Evolutionary conservation across 2,888 invertebrate species (phyloP).

Genomic region (Mythimna loreyi): DNA sequence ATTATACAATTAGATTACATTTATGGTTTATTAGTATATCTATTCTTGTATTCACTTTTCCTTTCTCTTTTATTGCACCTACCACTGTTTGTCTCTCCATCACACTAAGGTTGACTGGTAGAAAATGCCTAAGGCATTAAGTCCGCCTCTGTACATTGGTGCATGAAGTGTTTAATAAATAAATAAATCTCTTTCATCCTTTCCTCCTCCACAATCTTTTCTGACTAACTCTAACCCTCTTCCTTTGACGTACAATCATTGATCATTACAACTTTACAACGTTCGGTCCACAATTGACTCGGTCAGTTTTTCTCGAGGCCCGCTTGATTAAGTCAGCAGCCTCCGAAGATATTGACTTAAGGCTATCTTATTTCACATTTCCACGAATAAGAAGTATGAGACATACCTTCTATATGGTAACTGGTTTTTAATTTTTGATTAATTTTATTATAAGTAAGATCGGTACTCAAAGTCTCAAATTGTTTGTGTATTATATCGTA

Average conservation of each 20-base stretch:
- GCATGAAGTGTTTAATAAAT: too few species aligned
- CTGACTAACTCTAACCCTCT: conserved; percentile 13
- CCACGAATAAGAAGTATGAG: conserved; percentile 36
- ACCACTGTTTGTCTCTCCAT: too few species aligned
- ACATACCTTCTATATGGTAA: conserved; percentile 24
- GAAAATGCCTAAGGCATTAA: too few species aligned
- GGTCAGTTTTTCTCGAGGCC: conserved; percentile 54
- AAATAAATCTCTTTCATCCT: not conserved
- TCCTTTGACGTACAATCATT: conserved; percentile 18
- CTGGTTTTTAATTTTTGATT: conserved; percentile 45
- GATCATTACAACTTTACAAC: conserved; percentile 17
- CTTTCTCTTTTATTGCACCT: too few species aligned
- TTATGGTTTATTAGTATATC: too few species aligned
- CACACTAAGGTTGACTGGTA: too few species aligned
- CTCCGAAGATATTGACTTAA: conserved; percentile 25
- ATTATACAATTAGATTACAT: too few species aligned
- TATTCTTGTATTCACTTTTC: too few species aligned
- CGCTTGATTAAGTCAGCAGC: conserved; percentile 60
- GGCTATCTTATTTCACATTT: conserved; percentile 46
- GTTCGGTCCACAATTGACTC: conserved; percentile 47
- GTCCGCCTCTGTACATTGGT: too few species aligned
- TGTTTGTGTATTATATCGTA: conserved; percentile 2
- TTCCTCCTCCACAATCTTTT: not conserved
- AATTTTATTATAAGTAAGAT: too few species aligned
- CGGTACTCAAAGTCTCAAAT: not conserved